Evolutionary conservation across 2,888 invertebrate genomes (phyloP).

Genomic region (Adelognathus sp.): DNA sequence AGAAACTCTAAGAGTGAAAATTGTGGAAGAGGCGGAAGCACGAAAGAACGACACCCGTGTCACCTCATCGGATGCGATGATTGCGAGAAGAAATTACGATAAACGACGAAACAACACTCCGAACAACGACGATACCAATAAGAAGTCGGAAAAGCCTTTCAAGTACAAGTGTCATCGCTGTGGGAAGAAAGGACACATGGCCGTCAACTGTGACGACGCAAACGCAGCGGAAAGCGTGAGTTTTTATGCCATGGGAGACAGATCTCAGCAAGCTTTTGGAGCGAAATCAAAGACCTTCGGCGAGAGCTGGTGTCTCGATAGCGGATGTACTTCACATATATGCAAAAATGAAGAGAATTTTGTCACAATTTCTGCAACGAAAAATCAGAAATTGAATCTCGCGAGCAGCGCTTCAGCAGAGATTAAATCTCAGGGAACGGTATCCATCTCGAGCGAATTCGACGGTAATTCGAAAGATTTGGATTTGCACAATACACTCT

Average conservation of each 20-base stretch:
- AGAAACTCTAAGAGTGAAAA: constrained; percentile 68
- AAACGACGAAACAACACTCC: not conserved
- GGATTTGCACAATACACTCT: not conserved
- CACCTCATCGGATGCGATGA: constrained; percentile 7
- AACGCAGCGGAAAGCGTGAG: constrained; percentile 12
- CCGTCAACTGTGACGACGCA: constrained; percentile 17
- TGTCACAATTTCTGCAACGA: not conserved
- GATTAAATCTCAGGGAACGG: not conserved
- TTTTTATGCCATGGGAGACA: constrained; percentile 6
- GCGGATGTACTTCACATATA: no score
- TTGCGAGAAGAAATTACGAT: constrained; percentile 15
- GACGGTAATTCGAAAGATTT: not conserved
- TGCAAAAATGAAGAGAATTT: not conserved
- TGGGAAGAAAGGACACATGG: constrained; percentile 44
- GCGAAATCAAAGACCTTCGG: not conserved
- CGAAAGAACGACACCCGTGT: constrained; percentile 47
- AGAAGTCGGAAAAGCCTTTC: constrained; percentile 21
- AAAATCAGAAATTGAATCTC: not conserved
- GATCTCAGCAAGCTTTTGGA: not conserved
- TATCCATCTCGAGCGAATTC: not conserved
- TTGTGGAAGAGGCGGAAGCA: constrained; percentile 68
- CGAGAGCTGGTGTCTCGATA: not conserved
- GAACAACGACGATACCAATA: not conserved
- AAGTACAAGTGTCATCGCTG: constrained; percentile 43
- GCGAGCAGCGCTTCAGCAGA: not conserved